Evolutionary conservation across 2,888 invertebrate genomes (phyloP), one percentile per base, ranked within the genome.

Genomic region (Drosophila limbata): DNA sequence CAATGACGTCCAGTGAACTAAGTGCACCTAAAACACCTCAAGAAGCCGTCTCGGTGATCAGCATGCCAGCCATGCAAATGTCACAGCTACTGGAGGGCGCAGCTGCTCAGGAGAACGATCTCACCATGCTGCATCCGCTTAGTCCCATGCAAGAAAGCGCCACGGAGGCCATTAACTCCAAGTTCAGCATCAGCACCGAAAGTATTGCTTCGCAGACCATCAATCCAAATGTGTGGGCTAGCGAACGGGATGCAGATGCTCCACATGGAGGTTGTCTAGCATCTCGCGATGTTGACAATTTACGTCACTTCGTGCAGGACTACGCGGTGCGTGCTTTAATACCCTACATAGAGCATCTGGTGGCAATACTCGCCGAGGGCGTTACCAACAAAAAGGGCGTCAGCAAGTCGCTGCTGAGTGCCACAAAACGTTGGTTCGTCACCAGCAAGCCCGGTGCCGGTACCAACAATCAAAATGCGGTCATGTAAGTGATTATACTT

Each of bases 401-500:
- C 3, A 97, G 98, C 90, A 95, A 98, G 90, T 98, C 98, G 0
- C 93, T 99, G 73, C 94, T 99, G 73, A 98, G 97, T 91, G 98
- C 98, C 17, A 98, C 99, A 1, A 98, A 98, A 93, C 94, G 98
- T 81, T 98, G 98, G 97, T 98, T 99, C 93, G 97, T 97, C 17
- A 96, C 97, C 9, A 97, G 95, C 84, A 98, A 98, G 92, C 96
- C 96, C 3, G 96, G 97, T 9, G 94, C 94, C 15, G 94, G 95
- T 67, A 94, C 95, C 52, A 91, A 91, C 66, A 94, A 95, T 45
- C 94, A 94, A 81, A 96, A 96, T 91, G 96, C 96, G 83, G 96
- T 98, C 50, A 96, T 97, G 97, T 97, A 94, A 93, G 95, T 94
- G 11, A 5, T 5, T 5, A 25, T 25, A 6, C 25, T 6, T 5